Evolutionary conservation across 2,797 vertebrate species (phyloP).

Genomic region (Lepilemur septentrionalis): DNA sequence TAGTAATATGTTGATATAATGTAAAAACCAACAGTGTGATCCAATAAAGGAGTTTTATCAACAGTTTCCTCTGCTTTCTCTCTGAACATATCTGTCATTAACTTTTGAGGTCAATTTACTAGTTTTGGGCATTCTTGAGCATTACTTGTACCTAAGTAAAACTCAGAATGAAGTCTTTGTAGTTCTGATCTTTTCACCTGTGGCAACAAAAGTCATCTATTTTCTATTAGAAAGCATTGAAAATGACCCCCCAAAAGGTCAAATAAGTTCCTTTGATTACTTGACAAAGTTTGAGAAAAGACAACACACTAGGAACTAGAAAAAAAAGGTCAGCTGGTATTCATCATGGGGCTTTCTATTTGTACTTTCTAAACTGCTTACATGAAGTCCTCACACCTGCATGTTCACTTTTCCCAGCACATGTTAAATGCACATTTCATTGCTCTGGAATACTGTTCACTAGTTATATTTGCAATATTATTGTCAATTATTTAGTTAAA

Average conservation of each 20-base stretch:
- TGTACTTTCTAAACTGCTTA: not conserved
- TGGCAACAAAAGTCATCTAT: conserved; percentile 42
- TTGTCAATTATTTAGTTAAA: conserved; percentile 18
- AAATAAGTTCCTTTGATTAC: conserved; percentile 47
- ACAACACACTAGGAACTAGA: not conserved
- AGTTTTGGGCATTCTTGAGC: not conserved
- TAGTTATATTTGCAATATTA: not conserved
- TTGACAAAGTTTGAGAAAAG: conserved; percentile 47
- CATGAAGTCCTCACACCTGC: not conserved
- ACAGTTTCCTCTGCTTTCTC: not conserved
- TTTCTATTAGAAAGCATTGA: conserved; percentile 47
- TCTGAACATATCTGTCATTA: not conserved
- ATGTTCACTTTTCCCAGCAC: not conserved
- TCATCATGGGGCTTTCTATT: not conserved
- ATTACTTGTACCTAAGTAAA: not conserved
- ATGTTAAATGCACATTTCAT: not conserved
- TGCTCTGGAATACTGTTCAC: not conserved
- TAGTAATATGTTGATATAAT: conserved; percentile 12
- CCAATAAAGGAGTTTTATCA: not conserved
- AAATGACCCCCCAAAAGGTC: not conserved
- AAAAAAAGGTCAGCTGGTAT: not conserved
- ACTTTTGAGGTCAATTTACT: not conserved
- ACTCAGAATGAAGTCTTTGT: conserved; percentile 36
- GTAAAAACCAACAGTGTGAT: not conserved
- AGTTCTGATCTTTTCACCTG: conserved; percentile 44